phyloP scores from a whole-genome alignment of 2,797 vertebrate genomes.

The Chanos chanos region DNA sequence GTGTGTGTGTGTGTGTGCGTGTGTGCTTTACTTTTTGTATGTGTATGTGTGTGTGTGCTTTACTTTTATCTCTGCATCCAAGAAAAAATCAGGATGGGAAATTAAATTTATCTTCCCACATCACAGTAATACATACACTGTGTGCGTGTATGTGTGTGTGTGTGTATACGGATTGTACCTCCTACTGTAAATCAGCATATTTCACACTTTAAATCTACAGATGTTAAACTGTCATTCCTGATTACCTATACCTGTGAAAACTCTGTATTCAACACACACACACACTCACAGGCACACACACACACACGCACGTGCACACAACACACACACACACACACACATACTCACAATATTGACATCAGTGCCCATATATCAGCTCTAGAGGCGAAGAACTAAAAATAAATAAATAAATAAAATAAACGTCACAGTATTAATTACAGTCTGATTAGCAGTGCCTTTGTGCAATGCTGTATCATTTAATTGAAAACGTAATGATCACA shows the following conservation, averaged over 20 bases:
- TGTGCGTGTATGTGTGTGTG: slow-evolving; percentile 34
- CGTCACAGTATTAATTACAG: slow-evolving; percentile 72
- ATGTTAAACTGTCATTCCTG: background rate
- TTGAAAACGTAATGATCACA: slow-evolving; percentile 77
- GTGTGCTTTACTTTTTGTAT: background rate
- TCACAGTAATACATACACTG: background rate
- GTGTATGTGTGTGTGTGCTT: background rate
- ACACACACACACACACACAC: background rate
- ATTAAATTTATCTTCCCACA: slow-evolving; percentile 24
- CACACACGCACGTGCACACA: background rate
- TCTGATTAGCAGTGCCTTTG: slow-evolving; percentile 67
- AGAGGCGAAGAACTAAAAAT: background rate
- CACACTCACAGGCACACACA: background rate
- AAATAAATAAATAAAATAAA: slow-evolving; percentile 25
- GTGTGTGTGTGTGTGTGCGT: slow-evolving; percentile 1
- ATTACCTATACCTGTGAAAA: no score
- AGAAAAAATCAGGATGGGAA: slow-evolving; percentile 26
- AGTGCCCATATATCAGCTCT: background rate
- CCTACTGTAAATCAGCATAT: slow-evolving; percentile 10
- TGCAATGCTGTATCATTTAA: slow-evolving; percentile 76
- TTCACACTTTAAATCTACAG: background rate
- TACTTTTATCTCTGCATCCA: slow-evolving; percentile 7
- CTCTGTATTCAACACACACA: background rate
- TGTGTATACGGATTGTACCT: slow-evolving; percentile 30
- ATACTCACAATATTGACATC: background rate